Percentiles rank a stretch among this genome's conserved stretches.
These are phyloP conservation scores for Mesocentrotus franciscanus DNA, from an alignment of 53 echinoderm and acorn worm species.

Conservation along the genomic window DNA sequence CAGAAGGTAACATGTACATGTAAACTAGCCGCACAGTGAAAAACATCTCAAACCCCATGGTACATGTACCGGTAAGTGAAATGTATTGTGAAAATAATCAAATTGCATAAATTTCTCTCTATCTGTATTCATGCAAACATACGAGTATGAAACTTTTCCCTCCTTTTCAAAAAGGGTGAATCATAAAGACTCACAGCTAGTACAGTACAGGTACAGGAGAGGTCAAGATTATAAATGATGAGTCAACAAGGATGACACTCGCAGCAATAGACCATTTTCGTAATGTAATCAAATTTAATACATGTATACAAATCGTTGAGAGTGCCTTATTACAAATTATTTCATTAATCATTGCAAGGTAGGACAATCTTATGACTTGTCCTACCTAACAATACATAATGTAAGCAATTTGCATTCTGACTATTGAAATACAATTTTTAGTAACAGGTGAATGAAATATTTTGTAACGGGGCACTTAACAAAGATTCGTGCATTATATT, in stretches of 20 bases:
- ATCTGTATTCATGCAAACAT: not conserved
- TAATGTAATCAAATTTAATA: no score
- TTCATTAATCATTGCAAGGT: no score
- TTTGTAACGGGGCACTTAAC: no score
- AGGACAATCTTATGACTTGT: no score
- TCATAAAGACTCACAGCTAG: not conserved
- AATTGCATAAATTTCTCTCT: not conserved
- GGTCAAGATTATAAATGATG: conserved; percentile 24
- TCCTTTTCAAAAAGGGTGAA: not conserved
- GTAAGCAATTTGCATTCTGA: no score
- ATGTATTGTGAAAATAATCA: conserved; percentile 18
- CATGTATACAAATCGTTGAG: no score
- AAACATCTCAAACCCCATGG: not conserved
- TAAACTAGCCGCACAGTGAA: not conserved
- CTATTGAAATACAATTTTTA: no score
- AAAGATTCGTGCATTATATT: no score
- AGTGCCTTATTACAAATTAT: no score
- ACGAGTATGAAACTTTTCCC: not conserved
- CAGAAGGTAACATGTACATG: no score
- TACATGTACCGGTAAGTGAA: not conserved
- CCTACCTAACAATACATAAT: no score
- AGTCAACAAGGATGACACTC: conserved; percentile 2
- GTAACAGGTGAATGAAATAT: no score
- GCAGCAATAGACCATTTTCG: not conserved
- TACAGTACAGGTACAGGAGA: not conserved